These are phyloP conservation scores for Cylas formicarius DNA, from an alignment of 1,140 invertebrate species.

Conservation along the genomic window DNA sequence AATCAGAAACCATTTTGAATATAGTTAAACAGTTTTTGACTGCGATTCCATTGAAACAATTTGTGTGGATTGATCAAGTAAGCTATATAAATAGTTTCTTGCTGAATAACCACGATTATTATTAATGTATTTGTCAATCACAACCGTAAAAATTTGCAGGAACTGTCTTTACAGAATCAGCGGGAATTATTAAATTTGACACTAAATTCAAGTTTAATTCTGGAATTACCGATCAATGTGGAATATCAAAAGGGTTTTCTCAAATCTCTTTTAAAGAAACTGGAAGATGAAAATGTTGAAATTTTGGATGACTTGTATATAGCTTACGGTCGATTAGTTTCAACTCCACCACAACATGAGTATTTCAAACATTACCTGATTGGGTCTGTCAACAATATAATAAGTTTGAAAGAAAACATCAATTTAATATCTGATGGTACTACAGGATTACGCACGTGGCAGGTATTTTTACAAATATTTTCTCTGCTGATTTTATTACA, in stretches of 20 bases:
- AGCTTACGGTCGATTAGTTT: conserved; percentile 41
- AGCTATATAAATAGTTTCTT: no score
- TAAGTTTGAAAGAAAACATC: conserved; percentile 48
- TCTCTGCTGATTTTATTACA: no score
- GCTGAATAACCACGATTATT: no score
- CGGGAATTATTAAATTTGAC: conserved; percentile 41
- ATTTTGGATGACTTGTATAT: conserved; percentile 44
- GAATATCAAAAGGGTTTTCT: conserved; percentile 47
- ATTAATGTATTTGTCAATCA: no score
- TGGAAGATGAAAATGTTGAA: conserved; percentile 40
- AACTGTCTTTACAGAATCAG: conserved; percentile 35
- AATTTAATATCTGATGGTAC: conserved; percentile 51
- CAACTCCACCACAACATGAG: conserved; percentile 25
- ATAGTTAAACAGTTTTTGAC: conserved; percentile 40
- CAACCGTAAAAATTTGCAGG: no score
- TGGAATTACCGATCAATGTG: conserved; percentile 43
- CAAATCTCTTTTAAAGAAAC: conserved; percentile 42
- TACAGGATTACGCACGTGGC: conserved; percentile 51
- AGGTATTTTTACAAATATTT: conserved; percentile 26
- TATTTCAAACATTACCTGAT: conserved; percentile 48
- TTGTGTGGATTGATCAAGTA: no score
- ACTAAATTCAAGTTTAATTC: conserved; percentile 38
- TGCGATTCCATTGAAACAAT: conserved; percentile 38
- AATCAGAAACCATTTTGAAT: conserved; percentile 9
- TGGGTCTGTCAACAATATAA: conserved; percentile 25